Base-by-base conservation (phyloP, 2,113 vertebrate genomes). In the Psilopogon haemacephalus region DNA sequence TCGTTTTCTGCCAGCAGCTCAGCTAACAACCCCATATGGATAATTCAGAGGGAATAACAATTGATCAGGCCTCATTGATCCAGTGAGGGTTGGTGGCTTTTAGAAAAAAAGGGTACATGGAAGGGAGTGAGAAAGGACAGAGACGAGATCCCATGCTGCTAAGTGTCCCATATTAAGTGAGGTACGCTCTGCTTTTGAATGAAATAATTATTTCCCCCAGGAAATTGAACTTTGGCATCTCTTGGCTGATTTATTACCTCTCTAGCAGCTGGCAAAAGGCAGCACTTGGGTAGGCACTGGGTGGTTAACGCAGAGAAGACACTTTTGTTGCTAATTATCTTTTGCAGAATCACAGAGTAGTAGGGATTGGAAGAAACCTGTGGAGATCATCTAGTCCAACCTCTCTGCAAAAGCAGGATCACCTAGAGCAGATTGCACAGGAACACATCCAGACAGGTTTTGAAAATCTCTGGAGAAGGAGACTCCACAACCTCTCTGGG, bases 11-110 rank as follows among this genome's bases (percentile, higher is more conserved):
- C 89, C 89, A 95, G 87, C 77, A 88, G 87, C 82, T 92, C 90
- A 90, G 83, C 90, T 86, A 95, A 92, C 91, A 85, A 93, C 37
- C 56, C 55, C 74, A 56, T 68, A 70, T 76, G 84, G 81, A 65
- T 79, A 78, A 78, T 72, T 89, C 86, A 85, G 93, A 94, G 81
- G 74, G 92, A 71, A 89, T 93, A 96, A 84, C 74, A 89, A 96
- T 92, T 90, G 87, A 88, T 88, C 71, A 75, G 84, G 65, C 59
- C 26, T 65, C 81, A 96, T 96, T 80, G 94, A 92, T 93, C 77
- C 71, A 88, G 75, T 15, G 74, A 90, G 82, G 42, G 76, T 65
- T 67, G 82, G 85, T 74, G 62, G 72, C 84, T 76, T 72, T 88
- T 77, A 80, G 46, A 77, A 86, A 89, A 87, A 86, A 30, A 55